Percentiles rank a stretch among this genome's conserved stretches.
Conservation (phyloP, 2,797 vertebrate species). For the Poeciliopsis paucimaculata region DNA sequence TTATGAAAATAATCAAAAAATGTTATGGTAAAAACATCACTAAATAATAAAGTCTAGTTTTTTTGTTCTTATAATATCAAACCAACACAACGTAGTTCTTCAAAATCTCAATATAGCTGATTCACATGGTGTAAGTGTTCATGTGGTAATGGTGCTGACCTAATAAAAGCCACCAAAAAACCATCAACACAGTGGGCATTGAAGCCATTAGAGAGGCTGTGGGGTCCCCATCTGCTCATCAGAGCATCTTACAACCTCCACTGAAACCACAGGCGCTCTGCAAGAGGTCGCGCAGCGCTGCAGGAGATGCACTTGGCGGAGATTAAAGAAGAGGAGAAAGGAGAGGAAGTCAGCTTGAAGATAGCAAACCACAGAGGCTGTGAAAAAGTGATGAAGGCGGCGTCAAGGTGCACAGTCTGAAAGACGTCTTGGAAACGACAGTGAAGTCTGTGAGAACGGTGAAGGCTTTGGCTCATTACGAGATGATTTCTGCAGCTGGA, state of each 20-base stretch:
- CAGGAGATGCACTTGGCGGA: conserved; percentile 42
- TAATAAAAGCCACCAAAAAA: conserved; percentile 17
- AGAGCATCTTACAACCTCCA: conserved; percentile 19
- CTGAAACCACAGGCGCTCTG: conserved; percentile 47
- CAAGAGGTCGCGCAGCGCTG: conserved; percentile 40
- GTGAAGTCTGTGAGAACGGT: not conserved
- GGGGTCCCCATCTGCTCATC: conserved; percentile 9
- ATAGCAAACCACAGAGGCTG: conserved; percentile 45
- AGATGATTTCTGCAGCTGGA: not conserved
- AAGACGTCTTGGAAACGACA: conserved; percentile 25
- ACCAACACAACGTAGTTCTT: not conserved
- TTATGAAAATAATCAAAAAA: not conserved
- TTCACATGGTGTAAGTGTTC: not conserved
- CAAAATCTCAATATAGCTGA: conserved; percentile 15
- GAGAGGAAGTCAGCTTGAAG: conserved; percentile 61
- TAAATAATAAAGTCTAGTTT: not conserved
- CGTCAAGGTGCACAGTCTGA: conserved; percentile 30
- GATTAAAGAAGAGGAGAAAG: conserved; percentile 39
- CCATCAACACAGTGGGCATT: conserved; percentile 17
- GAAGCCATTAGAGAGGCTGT: conserved; percentile 15
- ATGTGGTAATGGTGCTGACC: not conserved
- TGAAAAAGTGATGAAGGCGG: conserved; percentile 38
- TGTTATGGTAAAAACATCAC: not conserved
- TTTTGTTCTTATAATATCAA: not conserved
- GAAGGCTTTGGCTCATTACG: not conserved